Evolutionary conservation across 37 sponge, comb jelly and placozoan genomes (phyloP), one percentile per base, ranked within the genome.

Genomic region (Bolinopsis microptera): DNA sequence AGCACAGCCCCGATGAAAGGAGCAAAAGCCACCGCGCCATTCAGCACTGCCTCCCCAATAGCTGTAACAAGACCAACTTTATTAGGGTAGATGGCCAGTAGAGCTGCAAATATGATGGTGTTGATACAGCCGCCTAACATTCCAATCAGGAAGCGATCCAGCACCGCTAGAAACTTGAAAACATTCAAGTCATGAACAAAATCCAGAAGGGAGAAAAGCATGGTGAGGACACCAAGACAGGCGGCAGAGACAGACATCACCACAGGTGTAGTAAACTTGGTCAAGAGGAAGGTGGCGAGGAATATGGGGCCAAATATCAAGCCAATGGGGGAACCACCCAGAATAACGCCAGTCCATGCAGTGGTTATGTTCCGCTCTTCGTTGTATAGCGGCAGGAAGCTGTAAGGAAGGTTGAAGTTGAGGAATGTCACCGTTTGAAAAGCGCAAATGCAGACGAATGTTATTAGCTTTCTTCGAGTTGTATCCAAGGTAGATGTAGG

Each of bases 1-100:
- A 86, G 41, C n/a, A 86, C 61, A 16, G 48, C 35, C 90, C 90
- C 90, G 13, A 86, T 0, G 61, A 86, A 86, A 48, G 90, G 90
- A 5, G 48, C 90, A 25, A 86, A 39, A 13, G 90, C 90, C 3
- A 86, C 38, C 8, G 90, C 90, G 0, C 90, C 90, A 86, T 86
- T 86, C 0, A 86, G 61, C 0, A 86, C 90, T 86, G 36, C 26
- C 61, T 86, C 90, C 39, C 61, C 90, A 28, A 86, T 39, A 9
- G 90, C 40, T 5, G 90, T 86, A 1, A 34, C 35, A 39, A 48
- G 37, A 2, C 48, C 90, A 18, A 86, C 90, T 18, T 41, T 23
- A 18, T 86, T 28, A 24, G 90, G 90, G 90, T 86, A 86, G 90
- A 86, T 86, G 1, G 90, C 32, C 5, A 86, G 48, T 13, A 40